Evolutionary conservation across 2,888 invertebrate species (phyloP), one percentile per base, ranked within the genome.

Genomic region (Ferrisia virgata): DNA sequence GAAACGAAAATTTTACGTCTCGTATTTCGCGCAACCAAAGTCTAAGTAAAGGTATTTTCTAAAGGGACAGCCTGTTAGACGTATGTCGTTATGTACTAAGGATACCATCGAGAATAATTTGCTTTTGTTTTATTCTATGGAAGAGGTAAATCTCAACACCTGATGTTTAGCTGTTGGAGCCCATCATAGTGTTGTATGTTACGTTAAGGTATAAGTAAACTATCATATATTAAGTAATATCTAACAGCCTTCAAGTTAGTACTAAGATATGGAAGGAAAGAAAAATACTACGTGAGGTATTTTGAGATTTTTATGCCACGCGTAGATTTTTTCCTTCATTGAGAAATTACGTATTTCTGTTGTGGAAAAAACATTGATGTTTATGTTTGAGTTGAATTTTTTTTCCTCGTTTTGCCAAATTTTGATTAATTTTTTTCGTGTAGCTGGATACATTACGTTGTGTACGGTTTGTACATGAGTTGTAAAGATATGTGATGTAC

Each of bases 61-160:
- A 9, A 22, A 53, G 22, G n/a, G n/a, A 53, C 53, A 22, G 53
- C 53, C 22, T 31, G 28, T 69, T 69, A 69, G 69, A 69, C 31
- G 22, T n/a, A n/a, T n/a, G n/a, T n/a, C n/a, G n/a, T n/a, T n/a
- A n/a, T 39, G 18, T 33, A 72, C 36, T 72, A 72, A 72, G 36
- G 72, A 72, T 36, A 18, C 33, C 72, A 9, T 72, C 36, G 72
- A 72, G 72, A 15, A 72, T 69, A 69, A 69, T 72, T 72, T 72
- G 5, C 18, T 36, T 3, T 72, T 36, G 25, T 72, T 33, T 5
- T 69, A 31, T n/a, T 2, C n/a, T n/a, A n/a, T n/a, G 13, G 31
- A 28, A 11, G 31, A 28, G 25, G 8, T 69, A 1, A 4, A 53
- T 53, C 53, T 53, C 53, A 53, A 53, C 53, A 53, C 53, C 53